Evolutionary conservation across 1,140 invertebrate species (phyloP).

Genomic region (Scylla paramamosain): DNA sequence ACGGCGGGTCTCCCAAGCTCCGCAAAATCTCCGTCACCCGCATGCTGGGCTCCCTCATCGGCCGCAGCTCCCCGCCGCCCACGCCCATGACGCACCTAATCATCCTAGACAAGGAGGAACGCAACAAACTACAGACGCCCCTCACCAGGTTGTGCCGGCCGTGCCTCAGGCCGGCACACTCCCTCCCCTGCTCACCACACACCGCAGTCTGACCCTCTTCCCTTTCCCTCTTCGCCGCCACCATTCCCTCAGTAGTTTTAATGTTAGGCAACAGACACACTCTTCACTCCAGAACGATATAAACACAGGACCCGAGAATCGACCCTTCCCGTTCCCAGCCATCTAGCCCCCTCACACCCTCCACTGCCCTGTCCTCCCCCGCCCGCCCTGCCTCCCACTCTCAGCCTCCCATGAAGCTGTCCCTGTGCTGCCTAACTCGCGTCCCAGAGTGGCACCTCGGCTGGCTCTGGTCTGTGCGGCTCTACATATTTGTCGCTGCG

Average conservation of each 20-base stretch:
- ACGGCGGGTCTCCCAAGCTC: slow-evolving; percentile 80
- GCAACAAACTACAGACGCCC: slow-evolving; percentile 61
- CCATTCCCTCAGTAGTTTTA: not conserved
- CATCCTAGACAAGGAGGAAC: slow-evolving; percentile 76
- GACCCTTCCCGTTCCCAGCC: not conserved
- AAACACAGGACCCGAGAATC: not conserved
- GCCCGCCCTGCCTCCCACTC: not conserved
- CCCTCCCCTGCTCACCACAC: slow-evolving; percentile 65
- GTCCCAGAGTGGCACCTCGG: not conserved
- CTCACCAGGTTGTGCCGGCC: slow-evolving; percentile 63
- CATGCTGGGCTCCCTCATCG: slow-evolving; percentile 88
- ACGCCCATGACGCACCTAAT: slow-evolving; percentile 77
- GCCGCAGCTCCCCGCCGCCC: slow-evolving; percentile 80
- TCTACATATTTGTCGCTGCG: not conserved
- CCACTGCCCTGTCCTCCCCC: not conserved
- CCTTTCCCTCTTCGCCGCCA: not conserved
- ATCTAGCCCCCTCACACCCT: not conserved
- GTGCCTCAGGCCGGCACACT: slow-evolving; percentile 56
- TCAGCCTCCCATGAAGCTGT: not conserved
- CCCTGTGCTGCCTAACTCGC: not conserved
- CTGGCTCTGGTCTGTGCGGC: not conserved
- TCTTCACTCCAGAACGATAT: not conserved
- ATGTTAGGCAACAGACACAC: not conserved
- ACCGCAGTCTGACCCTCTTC: slow-evolving; percentile 58
- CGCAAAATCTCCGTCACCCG: slow-evolving; percentile 89